These are phyloP conservation scores for Apis mellifera DNA, from an alignment of 1,140 invertebrate genomes.

Conservation along the genomic window DNA sequence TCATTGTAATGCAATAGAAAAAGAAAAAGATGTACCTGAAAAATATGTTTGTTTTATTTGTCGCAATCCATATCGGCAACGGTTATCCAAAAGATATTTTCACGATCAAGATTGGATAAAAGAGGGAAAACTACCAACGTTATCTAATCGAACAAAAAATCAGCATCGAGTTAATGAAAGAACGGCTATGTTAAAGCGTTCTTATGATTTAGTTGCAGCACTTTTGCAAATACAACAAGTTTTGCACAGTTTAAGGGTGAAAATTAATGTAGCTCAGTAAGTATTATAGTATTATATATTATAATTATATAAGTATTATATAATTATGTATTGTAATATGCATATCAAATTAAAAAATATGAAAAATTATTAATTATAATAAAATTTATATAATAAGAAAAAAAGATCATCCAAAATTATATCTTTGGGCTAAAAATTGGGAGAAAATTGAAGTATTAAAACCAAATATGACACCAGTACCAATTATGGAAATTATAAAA, in stretches of 20 bases:
- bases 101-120: conserved; percentile 95
- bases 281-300: conserved; percentile 64
- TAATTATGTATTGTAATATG: neutral
- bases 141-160: conserved; percentile 75
- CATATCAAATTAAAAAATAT: neutral
- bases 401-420: conserved; percentile 91
- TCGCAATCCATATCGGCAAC: conserved; percentile 87
- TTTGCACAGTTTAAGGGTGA: conserved; percentile 87
- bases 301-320: conserved; percentile 79
- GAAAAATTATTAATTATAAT: neutral
- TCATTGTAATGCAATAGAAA: conserved; percentile 91
- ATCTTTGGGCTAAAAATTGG: conserved; percentile 93
- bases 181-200: conserved; percentile 83
- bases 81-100: conserved; percentile 87
- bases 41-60: conserved; percentile 96
- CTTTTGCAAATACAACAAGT: conserved; percentile 86
- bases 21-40: conserved; percentile 91
- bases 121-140: conserved; percentile 88
- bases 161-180: conserved; percentile 77
- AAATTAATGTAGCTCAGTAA: conserved; percentile 90
- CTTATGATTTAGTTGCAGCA: conserved; percentile 88
- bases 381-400: conserved; percentile 80
- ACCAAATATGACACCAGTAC: conserved; percentile 70
- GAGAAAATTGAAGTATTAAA: conserved; percentile 81
- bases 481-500: conserved; percentile 74